These are phyloP conservation scores for Gallinago jamesoni DNA, from an alignment of 2,113 vertebrate genomes.

Conservation along the genomic window DNA sequence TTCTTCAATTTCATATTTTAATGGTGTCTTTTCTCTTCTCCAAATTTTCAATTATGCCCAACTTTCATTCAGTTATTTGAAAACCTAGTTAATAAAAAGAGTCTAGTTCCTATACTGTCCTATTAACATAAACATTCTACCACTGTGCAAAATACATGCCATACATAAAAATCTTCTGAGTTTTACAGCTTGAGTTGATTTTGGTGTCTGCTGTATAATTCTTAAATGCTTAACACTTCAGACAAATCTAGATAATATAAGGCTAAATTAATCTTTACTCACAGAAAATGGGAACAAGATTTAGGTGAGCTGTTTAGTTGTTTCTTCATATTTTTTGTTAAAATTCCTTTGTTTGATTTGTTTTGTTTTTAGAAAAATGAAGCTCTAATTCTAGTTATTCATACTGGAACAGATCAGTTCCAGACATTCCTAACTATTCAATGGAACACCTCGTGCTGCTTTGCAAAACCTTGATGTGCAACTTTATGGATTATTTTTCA, in stretches of 20 bases:
- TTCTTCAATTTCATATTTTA: not conserved
- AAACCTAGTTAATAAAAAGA: not conserved
- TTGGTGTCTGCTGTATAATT: not conserved
- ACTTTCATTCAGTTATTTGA: not conserved
- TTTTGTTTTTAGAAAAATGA: not conserved
- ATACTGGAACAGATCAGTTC: not conserved
- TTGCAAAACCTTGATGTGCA: not conserved
- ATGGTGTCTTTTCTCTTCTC: not conserved
- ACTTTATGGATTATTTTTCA: not conserved
- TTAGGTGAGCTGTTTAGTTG: not conserved
- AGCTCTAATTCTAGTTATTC: not conserved
- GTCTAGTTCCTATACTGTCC: not conserved
- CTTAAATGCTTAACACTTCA: not conserved
- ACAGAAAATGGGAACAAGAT: not conserved
- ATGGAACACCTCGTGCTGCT: not conserved
- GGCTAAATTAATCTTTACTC: not conserved
- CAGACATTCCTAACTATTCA: not conserved
- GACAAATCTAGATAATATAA: not conserved
- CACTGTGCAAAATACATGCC: not conserved
- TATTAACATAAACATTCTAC: not conserved
- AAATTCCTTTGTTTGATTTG: not conserved
- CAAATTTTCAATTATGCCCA: not conserved
- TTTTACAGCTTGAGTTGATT: conserved; percentile 1
- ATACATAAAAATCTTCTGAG: not conserved
- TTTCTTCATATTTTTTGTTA: not conserved